phyloP scores from a whole-genome alignment of 2,797 vertebrate species.

The Peromyscus nudipes region DNA sequence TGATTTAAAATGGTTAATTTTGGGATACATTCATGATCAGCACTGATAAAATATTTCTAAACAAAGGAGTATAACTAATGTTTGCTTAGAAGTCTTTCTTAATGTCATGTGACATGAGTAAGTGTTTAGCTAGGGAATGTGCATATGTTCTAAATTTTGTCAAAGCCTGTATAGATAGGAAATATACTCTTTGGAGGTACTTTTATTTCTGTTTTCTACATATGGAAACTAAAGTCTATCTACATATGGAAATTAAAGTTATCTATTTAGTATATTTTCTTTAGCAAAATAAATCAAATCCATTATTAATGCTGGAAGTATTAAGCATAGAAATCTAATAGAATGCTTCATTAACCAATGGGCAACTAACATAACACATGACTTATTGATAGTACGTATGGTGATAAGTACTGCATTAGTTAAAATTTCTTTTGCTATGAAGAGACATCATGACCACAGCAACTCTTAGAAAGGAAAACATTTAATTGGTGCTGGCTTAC shows the following conservation, averaged over 20 bases:
- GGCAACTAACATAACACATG: neutral
- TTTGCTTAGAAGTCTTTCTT: neutral
- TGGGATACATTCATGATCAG: neutral
- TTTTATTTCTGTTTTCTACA: neutral
- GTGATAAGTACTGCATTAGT: neutral
- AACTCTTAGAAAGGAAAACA: too few relatives aligned
- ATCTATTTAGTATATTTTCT: neutral
- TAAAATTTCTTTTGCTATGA: too few relatives aligned
- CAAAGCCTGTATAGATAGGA: neutral
- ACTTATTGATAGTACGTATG: neutral
- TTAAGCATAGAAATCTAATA: neutral
- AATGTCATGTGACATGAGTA: neutral
- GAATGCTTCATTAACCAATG: neutral
- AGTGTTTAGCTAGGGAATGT: neutral
- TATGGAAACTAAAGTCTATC: neutral
- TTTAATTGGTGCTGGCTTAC: too few relatives aligned
- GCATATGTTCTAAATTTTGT: neutral
- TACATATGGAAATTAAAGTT: neutral
- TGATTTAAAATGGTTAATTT: neutral
- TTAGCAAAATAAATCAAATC: neutral
- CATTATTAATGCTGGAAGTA: neutral
- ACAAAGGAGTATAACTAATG: neutral
- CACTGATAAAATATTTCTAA: neutral
- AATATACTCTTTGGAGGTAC: neutral
- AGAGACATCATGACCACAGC: too few relatives aligned